Conservation (phyloP, 2,888 invertebrate genomes). For the Hypomecis atomaria region DNA sequence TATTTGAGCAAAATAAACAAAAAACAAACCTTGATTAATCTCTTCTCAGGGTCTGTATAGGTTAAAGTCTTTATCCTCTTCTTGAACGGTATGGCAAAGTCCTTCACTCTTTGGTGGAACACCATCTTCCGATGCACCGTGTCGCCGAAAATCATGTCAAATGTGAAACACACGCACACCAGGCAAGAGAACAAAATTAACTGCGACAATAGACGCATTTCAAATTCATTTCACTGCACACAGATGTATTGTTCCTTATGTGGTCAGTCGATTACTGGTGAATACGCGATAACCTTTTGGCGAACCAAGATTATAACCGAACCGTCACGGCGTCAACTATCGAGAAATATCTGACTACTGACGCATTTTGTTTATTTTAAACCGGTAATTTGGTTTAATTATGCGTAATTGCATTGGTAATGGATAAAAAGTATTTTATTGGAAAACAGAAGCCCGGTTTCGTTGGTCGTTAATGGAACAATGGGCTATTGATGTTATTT, state of each 20-base stretch:
- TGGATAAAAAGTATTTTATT: conserved; percentile 18
- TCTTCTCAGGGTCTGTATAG: conserved; percentile 72
- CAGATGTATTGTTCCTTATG: conserved; percentile 43
- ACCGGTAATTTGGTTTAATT: conserved; percentile 1
- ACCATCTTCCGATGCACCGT: conserved; percentile 80
- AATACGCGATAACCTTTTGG: conserved; percentile 59
- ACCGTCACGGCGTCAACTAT: conserved; percentile 13
- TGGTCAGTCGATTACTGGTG: conserved; percentile 42
- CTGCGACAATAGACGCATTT: conserved; percentile 67
- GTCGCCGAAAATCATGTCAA: conserved; percentile 78
- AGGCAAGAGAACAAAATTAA: conserved; percentile 57
- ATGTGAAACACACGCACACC: conserved; percentile 59
- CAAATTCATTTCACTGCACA: conserved; percentile 58
- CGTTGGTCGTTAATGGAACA: conserved; percentile 23
- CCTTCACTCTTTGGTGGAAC: conserved; percentile 77
- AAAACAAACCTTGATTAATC: conserved; percentile 68
- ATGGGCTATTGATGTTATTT: conserved; percentile 28
- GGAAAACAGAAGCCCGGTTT: conserved; percentile 8
- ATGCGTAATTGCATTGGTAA: conserved; percentile 6
- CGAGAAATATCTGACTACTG: conserved; percentile 11
- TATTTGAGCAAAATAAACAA: not conserved
- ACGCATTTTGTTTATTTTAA: conserved; percentile 16
- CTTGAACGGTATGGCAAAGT: conserved; percentile 78
- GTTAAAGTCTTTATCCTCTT: conserved; percentile 72
- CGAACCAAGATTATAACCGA: conserved; percentile 39